Base-by-base conservation (phyloP, 2,888 invertebrate species). In the Calameuta filiformis region DNA sequence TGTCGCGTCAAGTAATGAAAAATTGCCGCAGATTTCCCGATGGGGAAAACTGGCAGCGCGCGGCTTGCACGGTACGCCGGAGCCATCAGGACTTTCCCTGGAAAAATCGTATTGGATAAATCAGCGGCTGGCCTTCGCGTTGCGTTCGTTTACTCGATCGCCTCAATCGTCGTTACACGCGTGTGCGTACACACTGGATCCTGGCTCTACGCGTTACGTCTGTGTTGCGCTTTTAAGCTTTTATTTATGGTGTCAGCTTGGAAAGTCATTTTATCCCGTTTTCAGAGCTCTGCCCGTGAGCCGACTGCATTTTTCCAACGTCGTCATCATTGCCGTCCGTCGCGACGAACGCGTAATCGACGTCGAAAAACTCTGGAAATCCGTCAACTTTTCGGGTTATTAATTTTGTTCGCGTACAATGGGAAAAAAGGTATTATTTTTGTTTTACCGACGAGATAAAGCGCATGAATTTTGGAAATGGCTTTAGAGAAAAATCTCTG, bases 1-100 rank as follows among this genome's bases (percentile, higher is more conserved):
- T 84, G 85, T 85, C 86, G 85, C 79, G 86, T 86, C 86, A 83
- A 81, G 85, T 83, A 86, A 86, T 85, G 86, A 85, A 85, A 85
- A 85, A 85, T 85, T 86, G 85, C 85, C 84, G 80, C 82, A 82
- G 86, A 85, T 85, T 86, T 85, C 83, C 86, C 84, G 85, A 69
- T 79, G 82, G 86, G 86, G 83, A 82, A 86, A 86, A 83, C 82
- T 79, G 81, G 79, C 74, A 84, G 80, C 75, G 80, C 83, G 68
- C 79, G 81, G 74, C 35, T 34, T 35, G 34, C 74, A 33, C 34
- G 35, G 74, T 34, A 23, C 56, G 56, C 56, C 56, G 56, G 56
- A 77, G 34, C 74, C 68, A 23, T 40, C 75, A 34, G 68, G 40
- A 35, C 68, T 75, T 77, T 15, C 23, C 69, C 31, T 35, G 12